A percentile compares a stretch with the other conserved stretches of the same genome.
Conservation (phyloP, 2,888 invertebrate genomes). For the Copidosoma aretas region DNA sequence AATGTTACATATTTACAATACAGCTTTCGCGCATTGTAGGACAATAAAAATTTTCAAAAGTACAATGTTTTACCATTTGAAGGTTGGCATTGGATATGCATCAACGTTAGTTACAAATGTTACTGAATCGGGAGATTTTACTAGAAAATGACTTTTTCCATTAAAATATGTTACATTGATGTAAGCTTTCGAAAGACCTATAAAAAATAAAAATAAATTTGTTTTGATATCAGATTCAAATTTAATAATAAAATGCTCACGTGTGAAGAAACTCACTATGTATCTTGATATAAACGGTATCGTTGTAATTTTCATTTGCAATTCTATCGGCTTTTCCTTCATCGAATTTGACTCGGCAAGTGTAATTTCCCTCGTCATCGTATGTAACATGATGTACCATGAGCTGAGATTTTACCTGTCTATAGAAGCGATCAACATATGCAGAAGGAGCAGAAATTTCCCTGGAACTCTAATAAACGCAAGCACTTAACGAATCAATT, state of each 20-base stretch:
- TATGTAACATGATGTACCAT: conserved; percentile 45
- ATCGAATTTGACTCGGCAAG: conserved; percentile 52
- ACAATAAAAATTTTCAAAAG: neutral
- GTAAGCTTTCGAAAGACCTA: conserved; percentile 48
- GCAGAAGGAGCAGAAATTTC: neutral
- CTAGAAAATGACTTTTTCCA: conserved; percentile 31
- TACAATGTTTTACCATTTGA: conserved; percentile 67
- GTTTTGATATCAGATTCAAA: too few species aligned
- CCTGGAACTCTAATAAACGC: conserved; percentile 25
- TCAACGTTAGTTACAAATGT: conserved; percentile 56
- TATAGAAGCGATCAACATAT: conserved; percentile 26
- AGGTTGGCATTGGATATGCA: conserved; percentile 66
- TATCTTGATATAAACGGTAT: conserved; percentile 43
- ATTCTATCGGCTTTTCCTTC: conserved; percentile 40
- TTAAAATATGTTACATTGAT: conserved; percentile 45
- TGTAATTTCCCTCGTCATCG: too few species aligned
- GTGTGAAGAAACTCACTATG: conserved; percentile 50
- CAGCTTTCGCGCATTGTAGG: too few species aligned
- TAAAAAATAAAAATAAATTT: too few species aligned
- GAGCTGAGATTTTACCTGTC: conserved; percentile 45
- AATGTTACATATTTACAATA: neutral
- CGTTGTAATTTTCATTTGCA: conserved; percentile 28
- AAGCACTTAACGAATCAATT: too few species aligned
- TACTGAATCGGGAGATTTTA: conserved; percentile 24
- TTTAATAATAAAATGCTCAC: neutral